Percentiles rank a stretch among this genome's conserved stretches.
Conservation (phyloP, 2,113 vertebrate species). For the Agapornis roseicollis region DNA sequence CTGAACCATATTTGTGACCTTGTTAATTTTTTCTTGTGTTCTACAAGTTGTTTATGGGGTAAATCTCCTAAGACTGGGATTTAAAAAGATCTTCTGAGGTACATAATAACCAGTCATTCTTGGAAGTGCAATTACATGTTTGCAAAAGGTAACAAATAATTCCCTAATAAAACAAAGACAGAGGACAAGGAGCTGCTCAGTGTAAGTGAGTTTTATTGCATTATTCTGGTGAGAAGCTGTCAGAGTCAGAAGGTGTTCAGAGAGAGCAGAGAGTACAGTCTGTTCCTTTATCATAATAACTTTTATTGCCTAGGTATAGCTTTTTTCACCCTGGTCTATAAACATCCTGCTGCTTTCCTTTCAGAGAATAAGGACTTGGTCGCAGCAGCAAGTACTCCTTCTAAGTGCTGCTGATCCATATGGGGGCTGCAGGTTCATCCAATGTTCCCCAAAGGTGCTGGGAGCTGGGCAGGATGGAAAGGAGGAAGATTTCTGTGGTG, state of each 20-base stretch:
- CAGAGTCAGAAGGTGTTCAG: slow-evolving; percentile 15
- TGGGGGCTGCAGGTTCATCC: rapidly evolving
- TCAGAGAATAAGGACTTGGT: not conserved
- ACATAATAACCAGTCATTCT: not conserved
- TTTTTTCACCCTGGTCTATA: slow-evolving; percentile 4
- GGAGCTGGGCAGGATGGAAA: not conserved
- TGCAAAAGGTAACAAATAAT: not conserved
- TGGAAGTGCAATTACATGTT: not conserved
- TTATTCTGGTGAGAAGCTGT: not conserved
- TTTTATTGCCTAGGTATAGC: slow-evolving; percentile 25
- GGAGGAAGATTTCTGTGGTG: not conserved
- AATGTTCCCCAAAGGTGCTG: not conserved
- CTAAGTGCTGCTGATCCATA: not conserved
- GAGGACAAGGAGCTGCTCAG: not conserved
- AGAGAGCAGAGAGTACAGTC: slow-evolving; percentile 3
- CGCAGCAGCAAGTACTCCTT: not conserved
- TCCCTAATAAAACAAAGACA: not conserved
- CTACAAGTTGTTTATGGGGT: not conserved
- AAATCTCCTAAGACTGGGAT: not conserved
- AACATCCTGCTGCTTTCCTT: not conserved
- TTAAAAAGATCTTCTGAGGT: not conserved
- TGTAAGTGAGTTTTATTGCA: not conserved
- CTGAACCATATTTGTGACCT: not conserved
- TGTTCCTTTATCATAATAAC: slow-evolving; percentile 50
- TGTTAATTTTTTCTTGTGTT: not conserved